Conservation (phyloP, 1,140 invertebrate species). For the Caenorhabditis briggsae region DNA sequence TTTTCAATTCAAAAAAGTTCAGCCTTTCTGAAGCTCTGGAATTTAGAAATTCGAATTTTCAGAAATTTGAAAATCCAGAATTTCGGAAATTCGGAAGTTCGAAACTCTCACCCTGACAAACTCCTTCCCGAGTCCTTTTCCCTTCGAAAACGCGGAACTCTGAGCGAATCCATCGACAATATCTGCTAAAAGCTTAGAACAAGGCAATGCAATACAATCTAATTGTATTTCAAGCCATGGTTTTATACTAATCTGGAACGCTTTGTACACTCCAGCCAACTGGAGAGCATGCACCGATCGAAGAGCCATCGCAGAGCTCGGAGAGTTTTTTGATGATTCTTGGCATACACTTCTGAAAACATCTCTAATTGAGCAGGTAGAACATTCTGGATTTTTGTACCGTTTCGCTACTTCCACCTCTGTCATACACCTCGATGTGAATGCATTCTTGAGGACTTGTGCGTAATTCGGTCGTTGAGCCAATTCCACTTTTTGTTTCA, state of each 20-base stretch:
- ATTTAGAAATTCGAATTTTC: background rate
- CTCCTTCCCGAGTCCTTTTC: background rate
- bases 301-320: background rate
- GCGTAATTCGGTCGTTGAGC: background rate
- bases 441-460: background rate
- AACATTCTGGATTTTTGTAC: background rate
- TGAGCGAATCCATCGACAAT: constrained; percentile 15
- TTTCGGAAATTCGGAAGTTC: too few relatives aligned
- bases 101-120: background rate
- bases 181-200: background rate
- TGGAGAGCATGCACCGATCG: background rate
- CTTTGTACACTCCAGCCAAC: background rate
- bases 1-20: too few relatives aligned
- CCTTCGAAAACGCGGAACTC: background rate
- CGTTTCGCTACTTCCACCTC: constrained; percentile 19
- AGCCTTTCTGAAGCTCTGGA: background rate
- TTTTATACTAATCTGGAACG: background rate
- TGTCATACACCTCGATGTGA: constrained; percentile 2
- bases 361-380: too few relatives aligned
- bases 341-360: constrained; percentile 19
- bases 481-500: constrained; percentile 14
- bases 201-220: background rate
- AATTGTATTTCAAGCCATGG: constrained; percentile 17
- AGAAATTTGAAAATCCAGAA: too few relatives aligned
- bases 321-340: background rate